phyloP scores from a whole-genome alignment of 2,888 invertebrate genomes.

The Phalangium opilio region DNA sequence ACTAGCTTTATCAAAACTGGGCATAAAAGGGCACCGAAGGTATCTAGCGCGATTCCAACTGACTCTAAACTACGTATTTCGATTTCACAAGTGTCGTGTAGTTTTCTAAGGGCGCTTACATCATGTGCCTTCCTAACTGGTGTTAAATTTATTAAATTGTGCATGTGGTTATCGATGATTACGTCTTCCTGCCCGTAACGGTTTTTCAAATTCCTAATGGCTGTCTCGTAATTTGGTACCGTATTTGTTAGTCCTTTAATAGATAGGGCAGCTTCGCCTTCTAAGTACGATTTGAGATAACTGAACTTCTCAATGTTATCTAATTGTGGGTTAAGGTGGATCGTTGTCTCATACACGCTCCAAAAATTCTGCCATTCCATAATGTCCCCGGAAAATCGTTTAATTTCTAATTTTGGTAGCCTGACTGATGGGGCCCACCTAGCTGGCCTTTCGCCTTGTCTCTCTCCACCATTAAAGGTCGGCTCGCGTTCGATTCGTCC shows the following conservation, averaged over 20 bases:
- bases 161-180: not conserved
- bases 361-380: slow-evolving; percentile 2
- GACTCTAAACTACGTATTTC: slow-evolving; percentile 1
- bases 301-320: slow-evolving; percentile 3
- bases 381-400: slow-evolving; percentile 1
- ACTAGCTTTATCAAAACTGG: no score
- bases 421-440: no score
- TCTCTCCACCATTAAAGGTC: no score
- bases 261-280: not conserved
- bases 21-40: not conserved
- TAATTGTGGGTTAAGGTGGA: slow-evolving; percentile 1
- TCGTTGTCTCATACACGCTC: slow-evolving; percentile 1
- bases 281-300: slow-evolving; percentile 5
- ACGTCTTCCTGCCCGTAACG: slow-evolving; percentile 2
- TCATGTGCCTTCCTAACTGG: not conserved
- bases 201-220: slow-evolving; percentile 1
- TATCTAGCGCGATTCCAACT: not conserved
- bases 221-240: slow-evolving; percentile 2
- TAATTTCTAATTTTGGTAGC: not conserved
- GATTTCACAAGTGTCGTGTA: slow-evolving; percentile 1
- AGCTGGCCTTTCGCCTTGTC: no score
- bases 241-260: not conserved
- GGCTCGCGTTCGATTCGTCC: no score
- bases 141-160: not conserved
- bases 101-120: slow-evolving; percentile 1